Evolutionary conservation across 2,113 vertebrate species (phyloP).

Genomic region (Gila orcuttii): DNA sequence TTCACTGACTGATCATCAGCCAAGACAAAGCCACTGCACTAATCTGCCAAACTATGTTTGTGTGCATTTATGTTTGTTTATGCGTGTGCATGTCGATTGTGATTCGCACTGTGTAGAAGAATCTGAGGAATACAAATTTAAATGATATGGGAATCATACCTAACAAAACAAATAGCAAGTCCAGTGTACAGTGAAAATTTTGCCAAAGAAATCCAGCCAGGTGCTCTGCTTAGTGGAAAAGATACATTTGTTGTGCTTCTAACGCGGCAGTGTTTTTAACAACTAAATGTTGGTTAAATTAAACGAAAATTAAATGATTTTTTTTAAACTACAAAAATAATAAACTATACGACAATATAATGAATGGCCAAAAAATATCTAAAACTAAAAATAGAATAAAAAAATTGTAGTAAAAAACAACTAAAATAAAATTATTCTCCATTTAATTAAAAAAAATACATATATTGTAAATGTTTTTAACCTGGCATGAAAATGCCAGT

Average conservation of each 20-base stretch:
- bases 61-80: neutral
- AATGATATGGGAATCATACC: neutral
- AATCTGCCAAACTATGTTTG: neutral
- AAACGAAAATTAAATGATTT: too few species aligned
- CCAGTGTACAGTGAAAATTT: neutral
- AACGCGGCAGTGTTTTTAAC: neutral
- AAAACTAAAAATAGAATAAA: neutral
- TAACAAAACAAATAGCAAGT: neutral
- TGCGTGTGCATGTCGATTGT: neutral
- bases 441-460: neutral
- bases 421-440: neutral
- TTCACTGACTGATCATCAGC: conserved; percentile 57
- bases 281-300: too few species aligned
- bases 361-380: neutral
- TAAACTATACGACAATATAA: neutral
- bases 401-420: neutral
- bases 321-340: neutral
- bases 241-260: neutral
- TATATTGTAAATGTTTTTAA: neutral
- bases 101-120: neutral
- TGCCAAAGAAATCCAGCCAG: neutral
- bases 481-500: neutral
- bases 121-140: conserved; percentile 13
- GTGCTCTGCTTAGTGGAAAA: neutral
- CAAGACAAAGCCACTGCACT: conserved; percentile 48